Evolutionary conservation across 2,888 invertebrate genomes (phyloP), one percentile per base, ranked within the genome.

Genomic region (Drosophila rellima): DNA sequence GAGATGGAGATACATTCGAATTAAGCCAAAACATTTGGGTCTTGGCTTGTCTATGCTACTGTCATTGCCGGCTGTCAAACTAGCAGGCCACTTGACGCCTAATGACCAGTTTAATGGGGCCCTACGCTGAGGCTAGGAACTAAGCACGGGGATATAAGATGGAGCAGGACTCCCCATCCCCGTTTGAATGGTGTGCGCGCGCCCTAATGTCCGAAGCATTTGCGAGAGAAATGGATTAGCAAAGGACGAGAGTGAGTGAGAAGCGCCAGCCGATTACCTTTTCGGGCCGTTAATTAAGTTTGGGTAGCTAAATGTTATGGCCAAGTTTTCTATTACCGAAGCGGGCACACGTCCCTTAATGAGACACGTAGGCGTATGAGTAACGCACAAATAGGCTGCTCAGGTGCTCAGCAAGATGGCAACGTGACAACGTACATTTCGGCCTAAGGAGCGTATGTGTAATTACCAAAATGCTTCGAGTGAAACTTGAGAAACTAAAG

Each of bases 311-410:
- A 83, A 85, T 82, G 83, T 83, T 82, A 84, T 80, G 74, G 66
- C 79, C 73, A 86, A 86, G 85, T 85, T 85, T 85, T 85, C 85
- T 85, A 86, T 85, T 85, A 85, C 82, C 72, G 69, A 50, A 50
- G 48, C 61, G 57, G 54, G 66, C 68, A 70, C 80, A 80, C 80
- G 70, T 74, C 61, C 57, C 65, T 57, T 85, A 85, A 86, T 86
- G 82, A 80, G 82, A 54, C 85, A 85, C 85, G 85, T 85, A 85
- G 86, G 80, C 86, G 82, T 85, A 85, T 86, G 85, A 86, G 85
- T 84, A 77, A 75, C 77, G 77, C 77, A 66, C 78, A 74, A 82
- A 84, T 77, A 69, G 73, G 62, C 78, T 54, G 63, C 42, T 54
- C 56, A 70, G 56, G 47, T 56, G 62, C 66, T 33, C 80, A 65